phyloP scores from a whole-genome alignment of 2,888 invertebrate species.

The Machimus atricapillus region DNA sequence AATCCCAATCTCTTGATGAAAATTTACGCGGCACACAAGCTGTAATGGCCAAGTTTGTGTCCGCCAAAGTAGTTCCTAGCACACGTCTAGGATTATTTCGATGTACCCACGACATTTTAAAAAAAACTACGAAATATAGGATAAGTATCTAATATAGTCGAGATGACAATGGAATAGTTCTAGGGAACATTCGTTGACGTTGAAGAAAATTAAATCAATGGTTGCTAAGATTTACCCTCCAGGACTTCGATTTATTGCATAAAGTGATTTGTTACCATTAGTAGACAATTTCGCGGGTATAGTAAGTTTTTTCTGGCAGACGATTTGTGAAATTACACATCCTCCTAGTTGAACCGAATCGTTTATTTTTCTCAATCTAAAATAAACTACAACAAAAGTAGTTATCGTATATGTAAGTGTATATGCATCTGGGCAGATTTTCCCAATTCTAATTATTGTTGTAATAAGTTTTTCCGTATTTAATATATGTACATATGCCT shows the following conservation, averaged over 20 bases:
- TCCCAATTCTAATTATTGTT: too few species aligned
- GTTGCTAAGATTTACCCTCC: background rate
- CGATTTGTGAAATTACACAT: too few species aligned
- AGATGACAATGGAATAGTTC: background rate
- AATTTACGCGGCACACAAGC: constrained; percentile 65
- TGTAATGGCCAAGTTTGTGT: constrained; percentile 57
- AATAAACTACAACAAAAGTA: too few species aligned
- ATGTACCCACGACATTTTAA: constrained; percentile 51
- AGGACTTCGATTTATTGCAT: background rate
- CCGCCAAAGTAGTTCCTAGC: constrained; percentile 54
- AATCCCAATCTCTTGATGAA: constrained; percentile 77
- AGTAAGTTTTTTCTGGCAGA: too few species aligned
- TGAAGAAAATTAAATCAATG: constrained; percentile 2
- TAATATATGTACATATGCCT: too few species aligned
- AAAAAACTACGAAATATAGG: background rate
- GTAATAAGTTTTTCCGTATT: too few species aligned
- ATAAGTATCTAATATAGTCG: background rate
- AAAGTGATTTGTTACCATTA: too few species aligned
- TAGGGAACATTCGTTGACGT: background rate
- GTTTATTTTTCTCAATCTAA: too few species aligned
- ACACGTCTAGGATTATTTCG: constrained; percentile 56
- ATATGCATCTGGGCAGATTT: too few species aligned
- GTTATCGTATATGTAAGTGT: too few species aligned
- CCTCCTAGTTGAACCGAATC: too few species aligned
- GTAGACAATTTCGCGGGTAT: too few species aligned